Base-by-base conservation (phyloP, 2,113 vertebrate genomes). In the Oreochromis aureus region DNA sequence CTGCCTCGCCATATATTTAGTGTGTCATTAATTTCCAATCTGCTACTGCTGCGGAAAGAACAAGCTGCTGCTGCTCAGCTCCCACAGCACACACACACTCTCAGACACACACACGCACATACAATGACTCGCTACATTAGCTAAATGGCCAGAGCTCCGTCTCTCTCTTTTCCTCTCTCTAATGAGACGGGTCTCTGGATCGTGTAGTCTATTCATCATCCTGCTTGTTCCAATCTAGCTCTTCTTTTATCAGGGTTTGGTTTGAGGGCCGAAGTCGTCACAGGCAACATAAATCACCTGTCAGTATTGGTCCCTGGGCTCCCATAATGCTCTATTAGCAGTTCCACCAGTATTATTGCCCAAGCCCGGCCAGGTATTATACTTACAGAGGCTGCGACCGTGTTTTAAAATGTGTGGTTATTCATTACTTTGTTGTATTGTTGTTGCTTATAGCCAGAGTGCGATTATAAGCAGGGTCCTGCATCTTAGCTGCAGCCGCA, bases 121-220 rank as follows among this genome's bases (percentile, higher is more conserved):
- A 92, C 90, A 97, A 97, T 97, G 97, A 98, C 97, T 97, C 97
- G 97, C 97, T 98, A 98, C 98, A 98, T 99, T 99, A 98, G 97
- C 97, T 98, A 97, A 93, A 96, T 97, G 97, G 97, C 96, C 96
- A 95, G 93, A 95, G 96, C 93, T 61, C 89, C 55, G 87, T 95
- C 94, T 95, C 91, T 91, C 91, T 95, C 92, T 92, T 69, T 89
- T 85, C 82, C 91, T 82, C 91, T 46, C 94, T 90, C 97, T 99
- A 99, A 99, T 98, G 97, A 99, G 98, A 97, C 98, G 97, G 97
- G 97, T 97, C 97, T 97, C 96, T 97, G 97, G 97, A 96, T 97
- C 92, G 95, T 96, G 97, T 98, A 96, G 97, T 97, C 98, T 98
- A 98, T 99, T 99, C 97, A 99, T 99, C 98, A 99, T 98, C 95